These are phyloP conservation scores for Erpornis zantholeuca DNA, from an alignment of 2,113 vertebrate species.

Conservation along the genomic window DNA sequence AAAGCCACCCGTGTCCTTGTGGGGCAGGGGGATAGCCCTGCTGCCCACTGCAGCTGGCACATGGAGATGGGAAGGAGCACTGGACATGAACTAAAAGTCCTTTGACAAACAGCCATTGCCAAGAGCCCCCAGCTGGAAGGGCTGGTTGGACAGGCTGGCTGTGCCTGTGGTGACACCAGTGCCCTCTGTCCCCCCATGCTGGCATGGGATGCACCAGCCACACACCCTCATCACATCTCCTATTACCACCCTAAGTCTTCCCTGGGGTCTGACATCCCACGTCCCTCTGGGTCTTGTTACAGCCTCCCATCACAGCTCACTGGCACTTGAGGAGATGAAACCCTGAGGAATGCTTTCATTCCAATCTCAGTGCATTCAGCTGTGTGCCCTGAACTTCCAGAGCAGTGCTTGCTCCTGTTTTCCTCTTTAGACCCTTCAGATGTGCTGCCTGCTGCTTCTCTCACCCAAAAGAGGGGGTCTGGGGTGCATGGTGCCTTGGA, in stretches of 20 bases:
- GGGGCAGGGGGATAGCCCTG: not conserved
- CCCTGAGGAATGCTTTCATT: not conserved
- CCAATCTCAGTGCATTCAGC: rapidly evolving
- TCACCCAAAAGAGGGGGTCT: rapidly evolving
- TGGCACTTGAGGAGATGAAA: not conserved
- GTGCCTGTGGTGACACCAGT: not conserved
- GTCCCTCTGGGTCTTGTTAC: not conserved
- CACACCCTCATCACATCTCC: not conserved
- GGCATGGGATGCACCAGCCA: rapidly evolving
- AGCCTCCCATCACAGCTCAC: not conserved
- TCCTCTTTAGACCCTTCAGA: not conserved
- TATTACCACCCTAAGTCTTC: not conserved
- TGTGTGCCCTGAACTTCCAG: not conserved
- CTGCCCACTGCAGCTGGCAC: not conserved
- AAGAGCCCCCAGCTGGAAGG: not conserved
- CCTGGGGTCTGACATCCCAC: not conserved
- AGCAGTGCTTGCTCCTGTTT: not conserved
- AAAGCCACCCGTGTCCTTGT: rapidly evolving
- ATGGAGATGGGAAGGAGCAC: not conserved
- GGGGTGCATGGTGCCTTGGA: not conserved
- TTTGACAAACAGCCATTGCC: rapidly evolving
- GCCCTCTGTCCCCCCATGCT: rapidly evolving
- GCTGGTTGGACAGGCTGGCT: not conserved
- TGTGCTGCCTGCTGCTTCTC: not conserved
- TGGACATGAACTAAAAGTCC: not conserved